These are phyloP conservation scores for Scrobipalpa costella DNA, from an alignment of 2,888 invertebrate species.

Conservation along the genomic window DNA sequence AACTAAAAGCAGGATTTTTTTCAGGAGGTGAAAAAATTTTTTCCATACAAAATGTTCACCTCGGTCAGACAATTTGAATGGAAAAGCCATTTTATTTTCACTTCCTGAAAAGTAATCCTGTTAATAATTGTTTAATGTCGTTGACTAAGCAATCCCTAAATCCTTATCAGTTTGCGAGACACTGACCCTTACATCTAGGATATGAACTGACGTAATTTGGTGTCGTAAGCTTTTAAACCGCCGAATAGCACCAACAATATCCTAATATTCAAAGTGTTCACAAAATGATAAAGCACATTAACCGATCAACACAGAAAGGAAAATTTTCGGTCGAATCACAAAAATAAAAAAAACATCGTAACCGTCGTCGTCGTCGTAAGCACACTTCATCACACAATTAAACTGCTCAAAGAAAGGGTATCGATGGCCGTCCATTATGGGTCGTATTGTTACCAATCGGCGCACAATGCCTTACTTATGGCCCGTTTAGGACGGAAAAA, in stretches of 20 bases:
- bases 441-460: slow-evolving; percentile 74
- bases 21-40: too few relatives aligned
- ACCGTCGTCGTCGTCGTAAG: slow-evolving; percentile 57
- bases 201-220: not conserved
- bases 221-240: not conserved
- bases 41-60: too few relatives aligned
- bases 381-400: slow-evolving; percentile 80
- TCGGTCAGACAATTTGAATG: too few relatives aligned
- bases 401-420: slow-evolving; percentile 77
- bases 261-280: too few relatives aligned
- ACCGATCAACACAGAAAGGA: not conserved
- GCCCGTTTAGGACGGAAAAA: slow-evolving; percentile 76
- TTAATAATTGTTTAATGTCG: too few relatives aligned
- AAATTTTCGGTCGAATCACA: not conserved
- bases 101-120: too few relatives aligned
- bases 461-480: slow-evolving; percentile 77
- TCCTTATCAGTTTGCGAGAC: too few relatives aligned
- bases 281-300: not conserved
- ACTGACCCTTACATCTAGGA: too few relatives aligned
- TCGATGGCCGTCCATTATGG: slow-evolving; percentile 76
- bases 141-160: too few relatives aligned
- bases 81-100: too few relatives aligned
- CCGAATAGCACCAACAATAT: too few relatives aligned
- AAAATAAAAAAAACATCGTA: slow-evolving; percentile 53
- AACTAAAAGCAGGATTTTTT: too few relatives aligned